Evolutionary conservation across 1,140 invertebrate genomes (phyloP), one percentile per base, ranked within the genome.

Genomic region (Trinorchestia longiramus): DNA sequence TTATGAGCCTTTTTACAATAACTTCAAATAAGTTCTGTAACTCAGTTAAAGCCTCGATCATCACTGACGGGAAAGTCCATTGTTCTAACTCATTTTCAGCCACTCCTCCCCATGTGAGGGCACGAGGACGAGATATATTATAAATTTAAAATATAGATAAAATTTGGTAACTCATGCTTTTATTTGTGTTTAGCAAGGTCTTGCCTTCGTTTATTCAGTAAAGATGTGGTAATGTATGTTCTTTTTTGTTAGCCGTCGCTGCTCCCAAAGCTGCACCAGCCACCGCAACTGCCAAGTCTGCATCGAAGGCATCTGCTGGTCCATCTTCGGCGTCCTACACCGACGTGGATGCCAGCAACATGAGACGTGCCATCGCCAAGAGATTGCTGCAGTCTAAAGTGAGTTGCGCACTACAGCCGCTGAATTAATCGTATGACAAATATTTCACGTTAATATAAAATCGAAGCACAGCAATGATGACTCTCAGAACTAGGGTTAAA

Each of bases 301-400:
- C 95, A 28, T 47, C 87, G n/a, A 62, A 95, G 40, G 23, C 96
- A 44, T 17, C 96, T n/a, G 43, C 95, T 87, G 47, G 62, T 40
- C 47, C 96, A 43, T 87, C 91, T 43, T 87, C 96, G 43, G 88
- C 95, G 62, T 96, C 96, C 36, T 97, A 97, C 96, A 95, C 96
- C 23, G 97, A 97, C 96, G 95, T 97, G n/a, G 97, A 97, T 47
- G 77, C 97, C n/a, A 97, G 97, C 11, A 97, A 96, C 96, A 97
- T 97, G 97, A 96, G 97, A 95, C 97, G 96, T 96, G 97, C 97
- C 17, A 98, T 98, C 97, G 98, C 98, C 42, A 98, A 98, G 96
- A 97, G 98, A 96, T 97, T 98, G 40, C 97, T 97, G 43, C 97
- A 98, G 96, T 98, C 98, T 43, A 98, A 98, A 97, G 97, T 97